Evolutionary conservation across 2,797 vertebrate species (phyloP).

Genomic region (Myripristis murdjan): DNA sequence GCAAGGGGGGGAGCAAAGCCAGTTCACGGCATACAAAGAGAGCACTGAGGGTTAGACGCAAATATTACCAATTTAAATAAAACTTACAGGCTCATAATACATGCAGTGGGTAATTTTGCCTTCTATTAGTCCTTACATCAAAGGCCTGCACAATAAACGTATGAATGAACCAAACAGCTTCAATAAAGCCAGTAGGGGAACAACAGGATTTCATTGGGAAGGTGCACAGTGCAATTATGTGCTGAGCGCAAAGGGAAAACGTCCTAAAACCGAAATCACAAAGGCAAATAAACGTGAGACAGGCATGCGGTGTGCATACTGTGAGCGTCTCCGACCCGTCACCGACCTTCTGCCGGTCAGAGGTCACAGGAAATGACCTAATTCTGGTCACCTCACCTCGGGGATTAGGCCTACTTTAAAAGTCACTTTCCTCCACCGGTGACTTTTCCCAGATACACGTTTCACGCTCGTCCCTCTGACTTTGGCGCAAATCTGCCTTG

Average conservation of each 20-base stretch:
- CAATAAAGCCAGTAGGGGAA: too few species aligned
- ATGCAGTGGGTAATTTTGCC: background rate
- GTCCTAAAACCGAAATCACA: conserved; percentile 16
- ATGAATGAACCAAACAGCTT: too few species aligned
- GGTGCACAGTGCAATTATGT: background rate
- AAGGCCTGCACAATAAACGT: too few species aligned
- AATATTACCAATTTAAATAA: background rate
- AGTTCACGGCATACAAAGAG: conserved; percentile 11
- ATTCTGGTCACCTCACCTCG: background rate
- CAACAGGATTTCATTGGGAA: background rate
- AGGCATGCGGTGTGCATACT: background rate
- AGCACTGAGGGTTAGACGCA: background rate
- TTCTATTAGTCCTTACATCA: background rate
- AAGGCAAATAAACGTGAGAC: conserved; percentile 38
- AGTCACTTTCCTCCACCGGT: background rate
- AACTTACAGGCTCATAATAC: conserved; percentile 4
- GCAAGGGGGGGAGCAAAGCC: conserved; percentile 11
- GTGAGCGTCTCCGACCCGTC: background rate
- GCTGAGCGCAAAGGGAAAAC: background rate
- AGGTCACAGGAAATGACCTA: background rate
- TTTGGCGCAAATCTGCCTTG: too few species aligned
- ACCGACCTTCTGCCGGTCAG: background rate
- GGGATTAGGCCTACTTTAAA: background rate
- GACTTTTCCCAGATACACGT: too few species aligned
- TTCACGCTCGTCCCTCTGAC: too few species aligned